Evolutionary conservation across 2,113 vertebrate species (phyloP), one percentile per base, ranked within the genome.

Genomic region (Eudyptes chrysolophus): DNA sequence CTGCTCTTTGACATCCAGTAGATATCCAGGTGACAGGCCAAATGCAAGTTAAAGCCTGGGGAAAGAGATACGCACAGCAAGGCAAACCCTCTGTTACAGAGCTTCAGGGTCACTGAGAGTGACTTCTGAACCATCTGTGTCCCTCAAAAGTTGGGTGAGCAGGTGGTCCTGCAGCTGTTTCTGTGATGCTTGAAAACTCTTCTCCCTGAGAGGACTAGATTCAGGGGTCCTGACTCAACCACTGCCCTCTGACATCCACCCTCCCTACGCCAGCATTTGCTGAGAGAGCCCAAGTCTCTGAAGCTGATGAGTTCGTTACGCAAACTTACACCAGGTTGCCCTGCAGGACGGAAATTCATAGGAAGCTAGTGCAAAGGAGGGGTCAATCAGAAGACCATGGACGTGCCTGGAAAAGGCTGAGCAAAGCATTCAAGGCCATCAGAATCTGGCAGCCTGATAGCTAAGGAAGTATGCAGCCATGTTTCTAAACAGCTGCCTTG

Each of bases 191-290:
- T 78, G 49, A 81, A 89, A 72, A 51, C 11, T 82, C 32, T 74
- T 64, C 22, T 61, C 4, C 34, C 38, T 21, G 30, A 74, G 24
- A 57, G 30, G 21, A 26, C 12, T 61, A 40, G 30, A 57, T 49
- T 58, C 26, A 57, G 40, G 29, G 30, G 2, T 30, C 42, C 9
- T 3, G 0, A 34, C 46, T 49, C 60, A 58, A 15, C 24, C 42
- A 7, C 40, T 36, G 34, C 42, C 27, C 38, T 74, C 30, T 82
- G 55, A 51, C 46, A 64, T 20, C n/a, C 34, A 66, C 11, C 10
- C 10, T 70, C 25, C 34, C 29, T 71, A 6, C 0, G 0, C 27
- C 21, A 60, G 26, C 32, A 24, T 51, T 75, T 68, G 11, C 17
- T 60, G 16, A 40, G 30, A 57, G 36, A 57, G 20, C 32, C 15